A percentile compares a stretch with the other conserved stretches of the same genome.
Conservation (phyloP, 2,888 invertebrate species). For the Tiliacea aurago region DNA sequence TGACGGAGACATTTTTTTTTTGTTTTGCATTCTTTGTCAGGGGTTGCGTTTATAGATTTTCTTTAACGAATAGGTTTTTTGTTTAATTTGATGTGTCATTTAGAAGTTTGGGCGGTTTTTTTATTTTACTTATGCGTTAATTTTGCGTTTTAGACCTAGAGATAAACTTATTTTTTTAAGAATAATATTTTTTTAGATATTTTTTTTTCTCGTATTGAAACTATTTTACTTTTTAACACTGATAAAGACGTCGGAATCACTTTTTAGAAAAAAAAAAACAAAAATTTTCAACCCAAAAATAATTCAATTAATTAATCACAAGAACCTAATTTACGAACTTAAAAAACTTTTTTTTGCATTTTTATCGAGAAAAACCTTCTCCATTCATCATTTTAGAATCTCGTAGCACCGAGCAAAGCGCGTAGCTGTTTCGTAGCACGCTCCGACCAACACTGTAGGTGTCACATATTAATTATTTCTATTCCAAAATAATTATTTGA, state of each 20-base stretch:
- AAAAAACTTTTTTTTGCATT: background rate
- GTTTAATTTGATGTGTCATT: background rate
- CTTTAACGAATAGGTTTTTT: background rate
- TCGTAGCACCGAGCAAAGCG: conserved; percentile 67
- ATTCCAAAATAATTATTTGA: conserved; percentile 51
- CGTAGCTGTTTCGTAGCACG: conserved; percentile 75
- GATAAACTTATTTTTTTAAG: background rate
- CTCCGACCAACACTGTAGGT: conserved; percentile 60
- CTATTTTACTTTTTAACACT: conserved; percentile 4
- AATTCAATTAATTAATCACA: background rate
- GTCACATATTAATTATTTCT: conserved; percentile 61
- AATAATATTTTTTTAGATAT: background rate
- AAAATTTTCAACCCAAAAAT: background rate
- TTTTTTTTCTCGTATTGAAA: background rate
- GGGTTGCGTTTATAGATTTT: background rate
- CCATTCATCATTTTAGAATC: conserved; percentile 42
- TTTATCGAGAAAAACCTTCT: conserved; percentile 6
- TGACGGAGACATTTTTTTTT: background rate
- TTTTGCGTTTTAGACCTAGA: background rate
- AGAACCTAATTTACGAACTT: no score
- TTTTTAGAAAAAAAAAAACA: background rate
- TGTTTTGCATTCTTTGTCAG: background rate
- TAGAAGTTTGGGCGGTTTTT: background rate
- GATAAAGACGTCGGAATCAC: background rate
- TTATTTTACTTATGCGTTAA: background rate